These are phyloP conservation scores for Xylophagus ater DNA, from an alignment of 2,888 invertebrate genomes.

Conservation along the genomic window DNA sequence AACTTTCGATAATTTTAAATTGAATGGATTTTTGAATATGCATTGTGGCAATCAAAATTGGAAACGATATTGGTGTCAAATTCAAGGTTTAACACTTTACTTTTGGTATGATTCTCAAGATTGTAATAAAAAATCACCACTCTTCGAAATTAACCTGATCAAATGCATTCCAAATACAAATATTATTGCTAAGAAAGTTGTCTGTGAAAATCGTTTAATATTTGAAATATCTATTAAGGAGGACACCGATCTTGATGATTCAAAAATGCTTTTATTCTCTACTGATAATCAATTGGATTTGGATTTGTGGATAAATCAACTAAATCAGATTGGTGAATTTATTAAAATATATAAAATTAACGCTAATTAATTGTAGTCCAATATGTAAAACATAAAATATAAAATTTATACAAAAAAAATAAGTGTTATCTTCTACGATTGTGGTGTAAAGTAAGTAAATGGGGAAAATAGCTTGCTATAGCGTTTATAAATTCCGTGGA, in stretches of 20 bases:
- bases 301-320: no score
- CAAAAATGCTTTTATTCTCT: slow-evolving; percentile 35
- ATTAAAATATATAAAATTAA: no score
- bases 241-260: slow-evolving; percentile 10
- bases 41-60: slow-evolving; percentile 37
- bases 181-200: slow-evolving; percentile 35
- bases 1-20: slow-evolving; percentile 23
- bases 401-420: no score
- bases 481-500: no score
- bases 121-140: slow-evolving; percentile 31
- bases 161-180: slow-evolving; percentile 30
- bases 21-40: slow-evolving; percentile 42
- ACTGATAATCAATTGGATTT: slow-evolving; percentile 42
- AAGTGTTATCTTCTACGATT: no score
- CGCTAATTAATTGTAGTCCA: no score
- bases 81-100: slow-evolving; percentile 37
- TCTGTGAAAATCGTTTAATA: slow-evolving; percentile 26
- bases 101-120: slow-evolving; percentile 45
- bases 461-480: no score
- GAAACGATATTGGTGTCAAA: slow-evolving; percentile 46
- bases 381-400: no score
- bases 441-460: no score
- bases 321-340: no score
- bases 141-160: slow-evolving; percentile 36
- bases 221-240: slow-evolving; percentile 6